These are phyloP conservation scores for Uromys caudimaculatus DNA, from an alignment of 2,797 vertebrate species.

Conservation along the genomic window DNA sequence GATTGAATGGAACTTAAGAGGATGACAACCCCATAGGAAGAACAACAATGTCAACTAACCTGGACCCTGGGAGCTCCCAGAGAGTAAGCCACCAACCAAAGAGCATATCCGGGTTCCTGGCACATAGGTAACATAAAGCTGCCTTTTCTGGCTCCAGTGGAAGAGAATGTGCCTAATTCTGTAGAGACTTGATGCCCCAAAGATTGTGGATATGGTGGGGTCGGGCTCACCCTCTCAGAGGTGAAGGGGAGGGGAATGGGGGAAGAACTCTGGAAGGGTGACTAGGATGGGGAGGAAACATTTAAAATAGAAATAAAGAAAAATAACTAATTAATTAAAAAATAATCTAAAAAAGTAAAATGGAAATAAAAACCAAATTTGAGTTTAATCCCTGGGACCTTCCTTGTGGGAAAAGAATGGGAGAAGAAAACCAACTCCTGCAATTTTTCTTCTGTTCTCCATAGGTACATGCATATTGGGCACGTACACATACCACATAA, in stretches of 20 bases:
- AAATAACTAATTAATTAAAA: neutral
- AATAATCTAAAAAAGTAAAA: neutral
- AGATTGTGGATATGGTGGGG: neutral
- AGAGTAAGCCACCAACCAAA: neutral
- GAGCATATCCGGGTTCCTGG: neutral
- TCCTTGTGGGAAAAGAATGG: neutral
- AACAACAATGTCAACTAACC: neutral
- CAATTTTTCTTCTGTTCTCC: neutral
- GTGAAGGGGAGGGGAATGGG: neutral
- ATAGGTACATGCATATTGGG: neutral
- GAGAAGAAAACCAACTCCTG: neutral
- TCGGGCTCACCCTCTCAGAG: neutral
- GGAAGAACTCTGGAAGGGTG: neutral
- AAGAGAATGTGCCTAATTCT: neutral
- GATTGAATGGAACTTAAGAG: neutral
- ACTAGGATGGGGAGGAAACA: neutral
- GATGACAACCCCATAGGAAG: neutral
- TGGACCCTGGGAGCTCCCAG: neutral
- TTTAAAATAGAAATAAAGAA: neutral
- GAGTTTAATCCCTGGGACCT: neutral
- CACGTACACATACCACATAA: neutral
- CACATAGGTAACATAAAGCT: neutral
- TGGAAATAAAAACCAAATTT: neutral
- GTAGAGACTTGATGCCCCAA: neutral
- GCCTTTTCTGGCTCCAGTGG: neutral